These are phyloP conservation scores for Dryobates pubescens DNA, from an alignment of 2,797 vertebrate genomes.

Conservation along the genomic window DNA sequence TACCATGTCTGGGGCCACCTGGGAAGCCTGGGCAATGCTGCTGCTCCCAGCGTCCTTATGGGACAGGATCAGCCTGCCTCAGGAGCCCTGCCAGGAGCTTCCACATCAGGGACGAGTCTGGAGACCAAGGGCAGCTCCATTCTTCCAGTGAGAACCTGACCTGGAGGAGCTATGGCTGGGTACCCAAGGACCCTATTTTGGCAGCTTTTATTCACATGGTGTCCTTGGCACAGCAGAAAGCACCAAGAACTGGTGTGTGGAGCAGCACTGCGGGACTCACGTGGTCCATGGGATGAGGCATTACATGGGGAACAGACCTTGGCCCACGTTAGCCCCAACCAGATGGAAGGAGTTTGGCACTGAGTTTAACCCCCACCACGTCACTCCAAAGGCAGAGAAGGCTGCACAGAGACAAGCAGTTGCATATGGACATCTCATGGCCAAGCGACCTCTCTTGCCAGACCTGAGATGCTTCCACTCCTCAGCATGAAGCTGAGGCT, in stretches of 20 bases:
- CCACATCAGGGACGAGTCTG: background rate
- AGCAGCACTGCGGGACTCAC: background rate
- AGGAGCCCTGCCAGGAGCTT: background rate
- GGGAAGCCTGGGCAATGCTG: background rate
- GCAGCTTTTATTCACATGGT: fast-evolving
- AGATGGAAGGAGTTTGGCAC: background rate
- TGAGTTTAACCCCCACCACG: background rate
- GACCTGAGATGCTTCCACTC: background rate
- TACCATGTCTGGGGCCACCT: background rate
- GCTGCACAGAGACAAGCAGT: fast-evolving
- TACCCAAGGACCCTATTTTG: background rate
- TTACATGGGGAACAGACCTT: background rate
- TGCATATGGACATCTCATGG: fast-evolving
- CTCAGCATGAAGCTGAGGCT: background rate
- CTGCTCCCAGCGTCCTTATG: background rate
- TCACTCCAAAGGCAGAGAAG: background rate
- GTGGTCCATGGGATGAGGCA: background rate
- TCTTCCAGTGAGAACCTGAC: fast-evolving
- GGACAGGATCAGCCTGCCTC: background rate
- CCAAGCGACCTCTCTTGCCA: background rate
- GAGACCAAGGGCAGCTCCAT: background rate
- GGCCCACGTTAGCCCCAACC: background rate
- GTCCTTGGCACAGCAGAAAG: background rate
- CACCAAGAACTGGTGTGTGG: fast-evolving
- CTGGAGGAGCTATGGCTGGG: fast-evolving